These are phyloP conservation scores for Ictalurus punctatus DNA, from an alignment of 2,113 vertebrate species.

Conservation along the genomic window DNA sequence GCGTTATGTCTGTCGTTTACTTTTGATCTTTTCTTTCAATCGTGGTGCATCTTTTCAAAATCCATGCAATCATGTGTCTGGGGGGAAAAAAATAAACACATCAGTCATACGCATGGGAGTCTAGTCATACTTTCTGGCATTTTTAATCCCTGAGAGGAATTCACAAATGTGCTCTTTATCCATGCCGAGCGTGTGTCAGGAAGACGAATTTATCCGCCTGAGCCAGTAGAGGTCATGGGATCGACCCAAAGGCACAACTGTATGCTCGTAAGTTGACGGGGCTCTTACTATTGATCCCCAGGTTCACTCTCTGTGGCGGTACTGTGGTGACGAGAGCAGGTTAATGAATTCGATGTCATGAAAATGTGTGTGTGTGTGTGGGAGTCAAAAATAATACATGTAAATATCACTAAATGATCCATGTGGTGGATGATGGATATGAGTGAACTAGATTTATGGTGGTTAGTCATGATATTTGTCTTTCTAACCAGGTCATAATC, in stretches of 20 bases:
- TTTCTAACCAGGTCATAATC: neutral
- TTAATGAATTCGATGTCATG: neutral
- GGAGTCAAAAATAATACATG: neutral
- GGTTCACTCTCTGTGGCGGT: neutral
- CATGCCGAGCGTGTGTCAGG: neutral
- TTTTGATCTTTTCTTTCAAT: neutral
- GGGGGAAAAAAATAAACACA: neutral
- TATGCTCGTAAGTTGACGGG: neutral
- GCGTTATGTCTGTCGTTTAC: neutral
- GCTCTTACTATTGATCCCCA: neutral
- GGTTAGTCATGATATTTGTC: too few species aligned
- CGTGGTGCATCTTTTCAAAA: neutral
- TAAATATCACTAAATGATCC: too few species aligned
- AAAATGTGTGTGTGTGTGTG: neutral
- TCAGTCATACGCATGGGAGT: neutral
- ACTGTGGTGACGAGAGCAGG: neutral
- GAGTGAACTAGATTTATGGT: neutral
- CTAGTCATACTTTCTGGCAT: neutral
- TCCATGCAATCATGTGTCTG: neutral
- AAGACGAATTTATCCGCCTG: neutral
- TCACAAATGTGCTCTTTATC: neutral
- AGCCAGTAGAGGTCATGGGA: neutral
- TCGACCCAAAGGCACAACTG: neutral
- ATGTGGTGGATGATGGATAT: neutral
- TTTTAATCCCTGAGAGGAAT: neutral